Base-by-base conservation (phyloP, 2,888 invertebrate species). In the Stratiomys singularior region DNA sequence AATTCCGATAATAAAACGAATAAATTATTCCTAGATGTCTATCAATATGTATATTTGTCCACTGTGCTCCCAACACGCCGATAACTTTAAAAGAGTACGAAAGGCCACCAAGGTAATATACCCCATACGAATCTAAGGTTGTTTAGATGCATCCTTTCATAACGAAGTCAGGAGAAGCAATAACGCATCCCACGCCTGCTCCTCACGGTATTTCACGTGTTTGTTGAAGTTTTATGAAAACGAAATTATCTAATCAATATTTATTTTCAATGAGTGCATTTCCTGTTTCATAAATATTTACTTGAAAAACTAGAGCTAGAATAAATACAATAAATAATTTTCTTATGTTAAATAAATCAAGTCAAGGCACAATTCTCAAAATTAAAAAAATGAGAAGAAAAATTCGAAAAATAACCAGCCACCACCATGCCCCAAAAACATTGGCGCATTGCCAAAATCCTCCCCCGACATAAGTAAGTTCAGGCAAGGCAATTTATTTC, bases 401-500 rank as follows among this genome's bases (percentile, higher is more conserved):
- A 52, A 52, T 18, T 52, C 15, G 52, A 25, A 60, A 60, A 23
- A 60, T 21, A 52, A 23, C 69, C 69, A 69, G 23, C 11, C 46
- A 69, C 69, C 46, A 69, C 69, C 69, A 47, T 47, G 15, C 69
- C 69, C 69, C 7, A 69, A 69, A 69, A 18, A 5, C 9, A 23
- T 47, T 69, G 69, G 69, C 69, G 18, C n/a, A 25, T 5, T 69
- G 69, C 69, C 69, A 46, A 69, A 15, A 37, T 37, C 23, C 69
- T 18, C 69, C 69, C 69, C 47, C 69, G 69, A 5, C 28, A 46
- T 7, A 47, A 25, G 23, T 69, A 9, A 15, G 18, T n/a, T 23
- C 69, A 47, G 27, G 23, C 46, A 13, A 30, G 69, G 47, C 69
- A 46, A 69, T 72, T 56, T 56, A 72, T 72, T n/a, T 72, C 28